Evolutionary conservation across 2,797 vertebrate species (phyloP), one percentile per base, ranked within the genome.

Genomic region (Chaetodon trifasciatus): DNA sequence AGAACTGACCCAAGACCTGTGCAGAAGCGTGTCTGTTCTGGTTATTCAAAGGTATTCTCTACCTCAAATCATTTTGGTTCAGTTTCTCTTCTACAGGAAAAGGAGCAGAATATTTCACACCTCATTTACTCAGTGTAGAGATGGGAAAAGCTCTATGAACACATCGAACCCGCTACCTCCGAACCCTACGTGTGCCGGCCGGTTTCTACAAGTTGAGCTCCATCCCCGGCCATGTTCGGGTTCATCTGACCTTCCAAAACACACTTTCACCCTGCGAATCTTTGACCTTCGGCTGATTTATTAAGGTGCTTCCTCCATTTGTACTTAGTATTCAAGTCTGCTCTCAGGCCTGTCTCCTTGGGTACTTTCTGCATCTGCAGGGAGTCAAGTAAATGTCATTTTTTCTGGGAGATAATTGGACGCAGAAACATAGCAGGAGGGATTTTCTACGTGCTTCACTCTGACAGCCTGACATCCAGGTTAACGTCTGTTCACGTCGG

Each of bases 351-450:
- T 71, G 81, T 88, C 89, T 88, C 78, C 83, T 79, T 55, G 53
- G 83, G 78, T 80, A 17, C 80, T 88, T 63, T 84, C 44, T 58
- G 53, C 50, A 60, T 82, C 84, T 44, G 8, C 1, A 0, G 91
- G 69, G 79, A 91, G 87, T 78, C 44, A 7, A 87, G 82, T 64
- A 90, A 92, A 90, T 90, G 85, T 79, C 71, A 69, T 75, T 91
- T 86, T 91, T 84, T 67, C 75, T 28, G 49, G 11, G 69, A 86
- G 89, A 93, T 94, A 94, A 94, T 92, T 93, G 92, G 92, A 89
- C 70, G 16, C 6, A 10, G 81, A 70, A 90, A 91, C 76, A 82
- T 81, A 76, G 79, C 76, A 12, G 86, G 79, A 77, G 79, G 74
- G 80, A 74, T 85, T 85, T 83, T 82, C 70, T 75, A 13, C 40